Conservation (phyloP, 2,888 invertebrate species). For the Agrochola lota region DNA sequence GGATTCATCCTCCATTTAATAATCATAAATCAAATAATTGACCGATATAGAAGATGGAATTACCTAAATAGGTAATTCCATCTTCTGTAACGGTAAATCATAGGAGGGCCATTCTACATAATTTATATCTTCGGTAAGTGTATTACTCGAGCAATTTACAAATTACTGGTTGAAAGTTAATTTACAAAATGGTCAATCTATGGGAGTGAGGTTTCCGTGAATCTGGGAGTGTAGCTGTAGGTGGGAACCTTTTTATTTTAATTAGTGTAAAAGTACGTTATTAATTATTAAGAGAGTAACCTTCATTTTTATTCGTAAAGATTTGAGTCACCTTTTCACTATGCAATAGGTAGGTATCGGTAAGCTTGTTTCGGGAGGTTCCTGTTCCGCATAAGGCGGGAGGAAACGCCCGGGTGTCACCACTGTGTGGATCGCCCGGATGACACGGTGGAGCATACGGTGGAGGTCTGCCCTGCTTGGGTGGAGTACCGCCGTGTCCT, state of each 20-base stretch:
- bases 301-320: too few relatives aligned
- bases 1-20: constrained; percentile 35
- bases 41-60: too few relatives aligned
- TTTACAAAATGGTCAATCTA: constrained; percentile 57
- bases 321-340: too few relatives aligned
- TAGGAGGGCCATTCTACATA: constrained; percentile 40
- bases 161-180: constrained; percentile 58
- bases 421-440: too few relatives aligned
- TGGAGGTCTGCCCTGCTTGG: too few relatives aligned
- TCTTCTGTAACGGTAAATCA: constrained; percentile 30
- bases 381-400: too few relatives aligned
- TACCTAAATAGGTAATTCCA: constrained; percentile 9
- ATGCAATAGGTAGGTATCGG: too few relatives aligned
- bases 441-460: too few relatives aligned
- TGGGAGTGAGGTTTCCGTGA: constrained; percentile 40
- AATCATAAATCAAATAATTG: constrained; percentile 48
- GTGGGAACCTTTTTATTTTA: constrained; percentile 23
- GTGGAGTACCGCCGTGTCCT: too few relatives aligned
- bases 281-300: not conserved
- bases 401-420: too few relatives aligned
- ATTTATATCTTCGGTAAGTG: constrained; percentile 55
- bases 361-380: too few relatives aligned
- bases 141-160: constrained; percentile 56
- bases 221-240: constrained; percentile 14
- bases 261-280: not conserved